Percentiles rank a stretch among this genome's conserved stretches.
These are phyloP conservation scores for Melipona bicolor DNA, from an alignment of 2,888 invertebrate genomes.

Conservation along the genomic window DNA sequence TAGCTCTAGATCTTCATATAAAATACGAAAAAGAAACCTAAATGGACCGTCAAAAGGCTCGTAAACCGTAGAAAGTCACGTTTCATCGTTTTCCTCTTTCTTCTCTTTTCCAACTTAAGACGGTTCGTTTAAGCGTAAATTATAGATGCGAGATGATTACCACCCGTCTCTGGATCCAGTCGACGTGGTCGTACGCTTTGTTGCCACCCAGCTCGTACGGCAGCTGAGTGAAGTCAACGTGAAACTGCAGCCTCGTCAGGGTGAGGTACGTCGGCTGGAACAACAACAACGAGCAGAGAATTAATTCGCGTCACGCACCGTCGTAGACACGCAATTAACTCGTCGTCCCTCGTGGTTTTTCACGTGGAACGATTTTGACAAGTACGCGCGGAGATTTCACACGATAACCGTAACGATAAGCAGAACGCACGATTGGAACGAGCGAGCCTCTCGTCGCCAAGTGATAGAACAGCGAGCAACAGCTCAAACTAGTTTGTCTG, in stretches of 20 bases:
- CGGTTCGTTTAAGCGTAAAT: neutral
- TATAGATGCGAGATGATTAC: constrained; percentile 84
- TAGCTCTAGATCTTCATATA: too few species aligned
- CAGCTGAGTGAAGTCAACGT: constrained; percentile 89
- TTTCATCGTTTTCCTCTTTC: neutral
- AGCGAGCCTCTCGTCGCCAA: neutral
- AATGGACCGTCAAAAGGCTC: neutral
- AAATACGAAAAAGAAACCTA: neutral
- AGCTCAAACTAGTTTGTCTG: constrained; percentile 23
- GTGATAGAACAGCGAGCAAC: constrained; percentile 4
- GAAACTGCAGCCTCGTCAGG: constrained; percentile 88
- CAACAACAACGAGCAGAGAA: constrained; percentile 49
- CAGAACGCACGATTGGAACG: neutral
- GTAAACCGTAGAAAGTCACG: neutral
- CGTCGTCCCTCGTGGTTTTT: neutral
- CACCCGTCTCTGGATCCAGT: constrained; percentile 91
- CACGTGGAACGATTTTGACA: neutral
- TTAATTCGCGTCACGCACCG: constrained; percentile 32
- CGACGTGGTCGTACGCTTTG: constrained; percentile 89
- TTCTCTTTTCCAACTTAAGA: neutral
- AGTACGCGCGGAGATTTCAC: neutral
- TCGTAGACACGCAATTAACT: constrained; percentile 14
- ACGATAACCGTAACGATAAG: neutral
- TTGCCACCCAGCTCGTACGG: constrained; percentile 90
- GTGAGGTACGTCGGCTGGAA: constrained; percentile 90